Evolutionary conservation across 1,140 invertebrate genomes (phyloP).

Genomic region (Zaprionus nigranus): DNA sequence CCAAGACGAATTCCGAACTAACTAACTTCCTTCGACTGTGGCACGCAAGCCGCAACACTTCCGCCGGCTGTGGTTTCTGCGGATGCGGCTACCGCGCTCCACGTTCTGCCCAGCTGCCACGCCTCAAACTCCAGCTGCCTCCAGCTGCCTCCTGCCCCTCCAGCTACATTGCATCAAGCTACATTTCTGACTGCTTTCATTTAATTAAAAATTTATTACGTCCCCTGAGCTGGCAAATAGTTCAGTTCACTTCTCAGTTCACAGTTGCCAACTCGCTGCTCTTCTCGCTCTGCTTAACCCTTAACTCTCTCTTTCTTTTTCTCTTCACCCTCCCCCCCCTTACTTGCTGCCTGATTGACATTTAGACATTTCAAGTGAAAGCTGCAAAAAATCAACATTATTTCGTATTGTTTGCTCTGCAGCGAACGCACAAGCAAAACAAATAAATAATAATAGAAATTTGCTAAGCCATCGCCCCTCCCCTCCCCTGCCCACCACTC

Average conservation of each 20-base stretch:
- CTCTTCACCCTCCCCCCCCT: background rate
- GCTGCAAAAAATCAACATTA: conserved; percentile 56
- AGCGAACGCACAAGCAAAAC: conserved; percentile 43
- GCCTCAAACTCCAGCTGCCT: background rate
- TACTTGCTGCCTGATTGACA: conserved; percentile 42
- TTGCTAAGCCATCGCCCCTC: conserved; percentile 17
- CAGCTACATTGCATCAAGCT: background rate
- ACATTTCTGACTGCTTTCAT: conserved; percentile 53
- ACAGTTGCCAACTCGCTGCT: background rate
- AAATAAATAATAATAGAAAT: conserved; percentile 61
- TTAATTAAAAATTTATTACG: conserved; percentile 61
- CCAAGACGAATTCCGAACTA: conserved; percentile 46
- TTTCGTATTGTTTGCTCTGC: conserved; percentile 40
- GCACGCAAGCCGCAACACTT: conserved; percentile 47
- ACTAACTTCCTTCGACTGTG: conserved; percentile 37
- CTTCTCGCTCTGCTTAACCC: background rate
- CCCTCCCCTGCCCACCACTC: background rate
- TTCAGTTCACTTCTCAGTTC: background rate
- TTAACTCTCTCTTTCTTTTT: background rate
- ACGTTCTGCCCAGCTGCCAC: background rate
- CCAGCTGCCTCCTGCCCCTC: background rate
- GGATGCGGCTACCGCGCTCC: conserved; percentile 30
- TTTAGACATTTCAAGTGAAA: conserved; percentile 57
- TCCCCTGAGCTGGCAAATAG: conserved; percentile 35
- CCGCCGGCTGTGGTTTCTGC: conserved; percentile 41